Evolutionary conservation across 1,140 invertebrate genomes (phyloP), one percentile per base, ranked within the genome.

Genomic region (Drosophila guanche): DNA sequence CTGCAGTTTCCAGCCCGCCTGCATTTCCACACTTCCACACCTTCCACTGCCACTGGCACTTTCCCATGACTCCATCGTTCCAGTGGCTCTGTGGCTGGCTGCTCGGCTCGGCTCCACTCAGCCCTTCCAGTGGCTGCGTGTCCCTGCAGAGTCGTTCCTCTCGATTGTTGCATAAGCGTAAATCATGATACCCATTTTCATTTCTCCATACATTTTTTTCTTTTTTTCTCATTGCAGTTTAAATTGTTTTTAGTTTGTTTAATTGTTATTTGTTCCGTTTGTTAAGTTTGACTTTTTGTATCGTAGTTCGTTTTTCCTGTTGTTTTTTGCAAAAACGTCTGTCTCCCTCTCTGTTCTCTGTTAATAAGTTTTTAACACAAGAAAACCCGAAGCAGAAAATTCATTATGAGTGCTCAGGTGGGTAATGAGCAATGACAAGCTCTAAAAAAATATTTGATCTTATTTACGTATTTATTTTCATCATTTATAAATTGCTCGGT

Each of bases 71-170:
- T 66, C 57, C 59, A 40, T 54, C 72, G 73, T 68, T 68, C 65
- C 65, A 68, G 81, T 69, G 78, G 81, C 77, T 78, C 81, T 86
- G 77, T 86, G 77, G 81, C 81, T 85, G 81, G 81, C 81, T 85
- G 81, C 81, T 80, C 79, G 60, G 74, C 78, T 77, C 68, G 50
- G 40, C 46, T 56, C 33, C 10, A 37, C 4, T 37, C 33, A 12
- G 25, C 47, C 56, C 73, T 88, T 85, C 83, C 81, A 85, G 73
- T 69, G 69, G 76, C 81, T 73, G 71, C 61, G 80, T 76, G 68
- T 63, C 54, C 45, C 70, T 67, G 37, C 45, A 57, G 51, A 56
- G 57, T 48, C 45, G 16, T 59, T 58, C 65, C 65, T 81, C 73
- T 74, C 65, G 81, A 81, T 85, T 86, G 81, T 85, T 85, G 81